Percentiles rank a stretch among this genome's conserved stretches.
Conservation (phyloP, 2,113 vertebrate genomes). For the Halcyon senegalensis region DNA sequence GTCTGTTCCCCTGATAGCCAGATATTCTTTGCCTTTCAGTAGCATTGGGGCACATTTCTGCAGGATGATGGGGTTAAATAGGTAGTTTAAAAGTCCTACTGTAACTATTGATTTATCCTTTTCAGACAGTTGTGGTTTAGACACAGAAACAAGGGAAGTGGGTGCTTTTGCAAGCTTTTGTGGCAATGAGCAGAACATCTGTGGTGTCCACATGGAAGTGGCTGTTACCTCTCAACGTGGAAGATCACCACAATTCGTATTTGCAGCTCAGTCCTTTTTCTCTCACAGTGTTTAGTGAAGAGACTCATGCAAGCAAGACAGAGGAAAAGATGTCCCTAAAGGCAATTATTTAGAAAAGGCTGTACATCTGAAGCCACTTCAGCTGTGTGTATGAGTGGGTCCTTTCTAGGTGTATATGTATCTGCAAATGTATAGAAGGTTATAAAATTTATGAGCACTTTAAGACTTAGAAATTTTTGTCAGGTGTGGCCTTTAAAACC, state of each 20-base stretch:
- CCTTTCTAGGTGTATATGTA: constrained; percentile 56
- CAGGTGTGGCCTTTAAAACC: constrained; percentile 62
- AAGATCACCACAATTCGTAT: not conserved
- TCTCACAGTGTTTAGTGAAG: not conserved
- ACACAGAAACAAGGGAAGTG: not conserved
- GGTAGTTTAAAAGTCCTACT: not conserved
- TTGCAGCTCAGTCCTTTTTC: not conserved
- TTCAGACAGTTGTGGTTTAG: not conserved
- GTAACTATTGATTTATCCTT: not conserved
- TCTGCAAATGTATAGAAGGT: constrained; percentile 39
- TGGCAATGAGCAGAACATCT: not conserved
- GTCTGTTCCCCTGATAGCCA: not conserved
- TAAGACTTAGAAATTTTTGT: constrained; percentile 64
- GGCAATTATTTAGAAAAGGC: constrained; percentile 22
- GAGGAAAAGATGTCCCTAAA: not conserved
- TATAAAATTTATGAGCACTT: constrained; percentile 66
- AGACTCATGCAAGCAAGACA: not conserved
- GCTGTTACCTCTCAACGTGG: not conserved
- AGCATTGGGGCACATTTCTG: not conserved
- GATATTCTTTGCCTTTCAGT: not conserved
- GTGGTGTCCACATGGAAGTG: not conserved
- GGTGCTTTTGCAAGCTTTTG: not conserved
- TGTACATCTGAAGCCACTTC: not conserved
- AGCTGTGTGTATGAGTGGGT: not conserved
- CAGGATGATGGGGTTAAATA: not conserved